phyloP scores from a whole-genome alignment of 1,140 invertebrate species.

The Thalassaphorura encarpata region DNA sequence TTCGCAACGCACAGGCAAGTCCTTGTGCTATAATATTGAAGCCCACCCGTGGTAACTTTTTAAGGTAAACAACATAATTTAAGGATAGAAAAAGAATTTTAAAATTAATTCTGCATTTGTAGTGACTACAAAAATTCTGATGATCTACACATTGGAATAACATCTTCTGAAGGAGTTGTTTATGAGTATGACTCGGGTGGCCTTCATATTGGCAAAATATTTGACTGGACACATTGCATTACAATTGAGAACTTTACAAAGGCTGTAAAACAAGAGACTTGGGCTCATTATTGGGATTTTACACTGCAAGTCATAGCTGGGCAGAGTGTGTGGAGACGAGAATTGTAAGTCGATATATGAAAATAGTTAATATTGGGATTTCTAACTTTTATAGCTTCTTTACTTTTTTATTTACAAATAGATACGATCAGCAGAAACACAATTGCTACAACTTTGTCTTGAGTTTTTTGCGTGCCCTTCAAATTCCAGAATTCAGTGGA shows the following conservation, averaged over 20 bases:
- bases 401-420: conserved; percentile 24
- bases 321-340: conserved; percentile 52
- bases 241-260: conserved; percentile 48
- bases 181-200: conserved; percentile 67
- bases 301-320: conserved; percentile 52
- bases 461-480: conserved; percentile 54
- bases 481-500: conserved; percentile 50
- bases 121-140: conserved; percentile 66
- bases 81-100: background rate
- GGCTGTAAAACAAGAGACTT: conserved; percentile 32
- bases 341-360: conserved; percentile 43
- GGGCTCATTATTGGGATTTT: conserved; percentile 59
- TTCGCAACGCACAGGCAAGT: conserved; percentile 58
- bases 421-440: conserved; percentile 58
- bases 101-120: conserved; percentile 32
- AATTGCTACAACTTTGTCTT: conserved; percentile 74
- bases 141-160: conserved; percentile 72
- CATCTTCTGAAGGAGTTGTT: conserved; percentile 58
- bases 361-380: background rate
- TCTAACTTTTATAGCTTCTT: background rate
- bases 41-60: conserved; percentile 66
- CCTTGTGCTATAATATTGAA: conserved; percentile 63
- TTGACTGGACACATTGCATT: conserved; percentile 59
- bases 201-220: conserved; percentile 44
- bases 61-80: conserved; percentile 50